phyloP scores from a whole-genome alignment of 2,888 invertebrate species.

The Plebejus anna region DNA sequence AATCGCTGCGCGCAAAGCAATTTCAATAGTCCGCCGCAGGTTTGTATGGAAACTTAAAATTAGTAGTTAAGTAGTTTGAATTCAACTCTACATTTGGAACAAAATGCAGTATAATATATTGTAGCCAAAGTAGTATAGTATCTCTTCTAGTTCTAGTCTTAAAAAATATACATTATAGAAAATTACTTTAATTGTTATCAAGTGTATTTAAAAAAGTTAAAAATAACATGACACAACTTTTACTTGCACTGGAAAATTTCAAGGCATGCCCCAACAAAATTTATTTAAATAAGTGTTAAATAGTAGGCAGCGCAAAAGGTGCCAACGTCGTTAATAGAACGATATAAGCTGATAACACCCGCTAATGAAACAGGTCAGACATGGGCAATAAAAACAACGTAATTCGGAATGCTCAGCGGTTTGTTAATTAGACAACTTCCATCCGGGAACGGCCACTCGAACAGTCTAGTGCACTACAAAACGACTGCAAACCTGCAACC shows the following conservation, averaged over 20 bases:
- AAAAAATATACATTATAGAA: too few species aligned
- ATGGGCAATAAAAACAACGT: slow-evolving; percentile 32
- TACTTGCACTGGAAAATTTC: neutral
- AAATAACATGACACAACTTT: neutral
- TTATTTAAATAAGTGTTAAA: neutral
- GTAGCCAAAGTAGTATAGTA: neutral
- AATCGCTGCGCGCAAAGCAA: too few species aligned
- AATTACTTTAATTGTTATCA: neutral
- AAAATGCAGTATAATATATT: too few species aligned
- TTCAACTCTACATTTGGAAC: too few species aligned
- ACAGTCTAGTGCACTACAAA: slow-evolving; percentile 46
- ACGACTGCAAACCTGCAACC: slow-evolving; percentile 37
- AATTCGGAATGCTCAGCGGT: slow-evolving; percentile 48
- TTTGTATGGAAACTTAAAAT: too few species aligned
- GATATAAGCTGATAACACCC: neutral
- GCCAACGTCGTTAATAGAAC: slow-evolving; percentile 1
- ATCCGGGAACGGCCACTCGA: slow-evolving; percentile 51
- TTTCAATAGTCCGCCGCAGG: too few species aligned
- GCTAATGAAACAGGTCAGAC: slow-evolving; percentile 31
- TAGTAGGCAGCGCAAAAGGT: neutral
- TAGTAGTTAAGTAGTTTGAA: neutral
- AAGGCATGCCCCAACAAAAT: neutral
- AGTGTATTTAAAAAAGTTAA: neutral
- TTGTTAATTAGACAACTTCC: slow-evolving; percentile 68
- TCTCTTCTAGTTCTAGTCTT: neutral